Percentiles rank a stretch among this genome's conserved stretches.
Conservation (phyloP, 2,888 invertebrate species). For the Galerucella pusilla region DNA sequence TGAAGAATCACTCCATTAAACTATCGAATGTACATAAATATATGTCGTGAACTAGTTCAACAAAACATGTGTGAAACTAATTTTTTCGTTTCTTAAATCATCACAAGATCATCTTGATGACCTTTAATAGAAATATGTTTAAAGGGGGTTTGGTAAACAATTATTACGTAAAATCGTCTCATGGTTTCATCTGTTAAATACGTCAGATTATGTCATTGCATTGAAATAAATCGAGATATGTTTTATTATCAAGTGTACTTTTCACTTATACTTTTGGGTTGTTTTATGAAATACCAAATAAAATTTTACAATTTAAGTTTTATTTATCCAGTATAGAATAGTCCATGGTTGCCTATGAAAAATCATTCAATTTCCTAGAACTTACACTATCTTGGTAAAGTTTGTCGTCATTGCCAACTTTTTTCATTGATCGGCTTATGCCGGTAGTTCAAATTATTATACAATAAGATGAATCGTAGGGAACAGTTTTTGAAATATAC, state of each 20-base stretch:
- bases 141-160: conserved; percentile 31
- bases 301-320: too few species aligned
- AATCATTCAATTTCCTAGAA: too few species aligned
- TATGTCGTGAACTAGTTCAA: conserved; percentile 38
- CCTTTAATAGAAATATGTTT: conserved; percentile 44
- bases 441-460: too few species aligned
- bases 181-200: conserved; percentile 16
- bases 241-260: background rate
- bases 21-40: background rate
- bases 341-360: too few species aligned
- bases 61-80: conserved; percentile 45
- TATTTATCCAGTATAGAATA: too few species aligned
- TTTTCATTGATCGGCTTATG: too few species aligned
- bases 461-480: too few species aligned
- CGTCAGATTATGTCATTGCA: conserved; percentile 7
- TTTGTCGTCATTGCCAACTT: too few species aligned
- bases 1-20: background rate
- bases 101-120: conserved; percentile 50
- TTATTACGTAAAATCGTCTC: conserved; percentile 24
- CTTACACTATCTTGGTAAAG: too few species aligned
- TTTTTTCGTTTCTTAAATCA: conserved; percentile 40
- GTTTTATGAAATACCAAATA: too few species aligned
- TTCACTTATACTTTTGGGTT: too few species aligned
- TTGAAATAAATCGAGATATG: background rate
- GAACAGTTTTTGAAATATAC: too few species aligned